phyloP scores from a whole-genome alignment of 2,113 vertebrate genomes.

The Scopus umbretta region DNA sequence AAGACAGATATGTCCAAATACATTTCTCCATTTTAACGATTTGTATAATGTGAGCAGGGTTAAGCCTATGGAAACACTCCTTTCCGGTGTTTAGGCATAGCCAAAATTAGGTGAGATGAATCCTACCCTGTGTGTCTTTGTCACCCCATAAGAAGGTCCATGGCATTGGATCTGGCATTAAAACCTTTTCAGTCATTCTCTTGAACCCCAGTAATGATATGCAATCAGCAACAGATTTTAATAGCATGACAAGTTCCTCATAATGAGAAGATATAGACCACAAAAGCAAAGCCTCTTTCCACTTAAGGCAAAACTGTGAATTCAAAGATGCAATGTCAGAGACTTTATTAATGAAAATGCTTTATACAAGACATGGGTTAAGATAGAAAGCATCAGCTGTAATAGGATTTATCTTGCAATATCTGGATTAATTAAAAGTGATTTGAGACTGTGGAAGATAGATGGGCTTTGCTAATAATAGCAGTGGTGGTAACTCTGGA shows the following conservation, averaged over 20 bases:
- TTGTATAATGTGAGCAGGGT: background rate
- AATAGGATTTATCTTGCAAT: background rate
- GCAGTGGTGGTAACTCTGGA: background rate
- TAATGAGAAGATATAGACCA: background rate
- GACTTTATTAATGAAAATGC: background rate
- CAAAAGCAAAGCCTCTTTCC: background rate
- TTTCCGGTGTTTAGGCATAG: background rate
- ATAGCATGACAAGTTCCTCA: background rate
- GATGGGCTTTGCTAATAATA: background rate
- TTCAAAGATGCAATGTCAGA: background rate
- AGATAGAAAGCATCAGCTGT: background rate
- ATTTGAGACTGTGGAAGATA: slow-evolving; percentile 27
- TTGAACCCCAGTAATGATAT: background rate
- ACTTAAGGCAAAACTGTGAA: background rate
- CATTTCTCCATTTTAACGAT: background rate
- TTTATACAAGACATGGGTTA: background rate
- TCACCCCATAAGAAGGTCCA: background rate
- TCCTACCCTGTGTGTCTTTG: background rate
- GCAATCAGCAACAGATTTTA: background rate
- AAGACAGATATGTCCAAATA: background rate
- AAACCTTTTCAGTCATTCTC: background rate
- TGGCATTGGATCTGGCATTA: background rate
- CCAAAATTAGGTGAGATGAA: background rate
- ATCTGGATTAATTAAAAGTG: slow-evolving; percentile 44
- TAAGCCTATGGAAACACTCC: background rate